A percentile compares a stretch with the other conserved stretches of the same genome.
phyloP scores from a whole-genome alignment of 2,888 invertebrate species.

The Charanyca ferruginea region DNA sequence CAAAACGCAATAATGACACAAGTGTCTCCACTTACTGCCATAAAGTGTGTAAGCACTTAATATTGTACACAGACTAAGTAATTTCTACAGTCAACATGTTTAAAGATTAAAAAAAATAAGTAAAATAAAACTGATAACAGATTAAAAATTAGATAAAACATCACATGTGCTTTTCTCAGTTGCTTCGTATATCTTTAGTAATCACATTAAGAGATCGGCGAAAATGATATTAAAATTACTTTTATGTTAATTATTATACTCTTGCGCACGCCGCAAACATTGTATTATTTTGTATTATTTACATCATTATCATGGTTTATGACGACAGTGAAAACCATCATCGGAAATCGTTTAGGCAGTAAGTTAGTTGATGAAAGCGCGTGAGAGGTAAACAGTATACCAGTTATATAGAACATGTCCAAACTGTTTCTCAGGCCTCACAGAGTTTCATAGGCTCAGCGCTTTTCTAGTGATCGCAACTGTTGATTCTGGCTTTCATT shows the following conservation, averaged over 20 bases:
- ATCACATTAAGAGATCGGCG: constrained; percentile 34
- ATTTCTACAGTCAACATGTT: constrained; percentile 24
- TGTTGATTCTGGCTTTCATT: too few relatives aligned
- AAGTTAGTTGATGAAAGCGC: background rate
- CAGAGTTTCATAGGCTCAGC: too few relatives aligned
- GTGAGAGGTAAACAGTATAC: background rate
- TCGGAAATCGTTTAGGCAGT: background rate
- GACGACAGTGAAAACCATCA: background rate
- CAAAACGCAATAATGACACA: constrained; percentile 33
- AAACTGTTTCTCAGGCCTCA: too few relatives aligned
- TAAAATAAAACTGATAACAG: constrained; percentile 42
- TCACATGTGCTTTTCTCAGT: constrained; percentile 22
- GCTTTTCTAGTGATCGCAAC: too few relatives aligned
- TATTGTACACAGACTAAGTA: constrained; percentile 33
- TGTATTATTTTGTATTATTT: constrained; percentile 7
- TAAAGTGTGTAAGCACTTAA: constrained; percentile 47
- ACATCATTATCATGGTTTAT: constrained; percentile 17
- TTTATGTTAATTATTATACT: constrained; percentile 34
- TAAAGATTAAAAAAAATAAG: constrained; percentile 30
- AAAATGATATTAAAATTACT: constrained; percentile 40
- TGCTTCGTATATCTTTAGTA: constrained; percentile 30
- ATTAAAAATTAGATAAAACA: constrained; percentile 48
- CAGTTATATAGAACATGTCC: too few relatives aligned
- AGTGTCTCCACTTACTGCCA: constrained; percentile 25
- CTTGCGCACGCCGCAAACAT: background rate